Base-by-base conservation (phyloP, 2,888 invertebrate species). In the Polyommatus iphigenia region DNA sequence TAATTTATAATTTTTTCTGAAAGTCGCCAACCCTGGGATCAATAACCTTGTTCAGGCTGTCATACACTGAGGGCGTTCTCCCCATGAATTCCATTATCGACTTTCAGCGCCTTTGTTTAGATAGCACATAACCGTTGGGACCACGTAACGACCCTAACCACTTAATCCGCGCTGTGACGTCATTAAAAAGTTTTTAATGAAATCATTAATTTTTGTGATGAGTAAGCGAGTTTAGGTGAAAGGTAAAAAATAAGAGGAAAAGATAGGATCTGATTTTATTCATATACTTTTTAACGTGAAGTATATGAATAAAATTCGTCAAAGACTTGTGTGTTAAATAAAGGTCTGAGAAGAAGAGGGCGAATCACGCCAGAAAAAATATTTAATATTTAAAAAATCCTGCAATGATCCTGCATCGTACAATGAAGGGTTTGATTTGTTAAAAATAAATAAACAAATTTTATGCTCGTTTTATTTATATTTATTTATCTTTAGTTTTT, bases 11-110 rank as follows among this genome's bases (percentile, higher is more conserved):
- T 4, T 13, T 50, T 50, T 50, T 20, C 8, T 13, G 10, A 62
- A 13, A 24, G 8, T 4, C 24, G 75, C 29, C 75, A 75, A 24
- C 75, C 75, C 75, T 75, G 29, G 79, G 81, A 81, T 81, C 81
- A 79, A 81, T 81, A 80, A 79, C 80, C 81, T 89, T 85, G 86
- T 87, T 87, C 82, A 83, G 87, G 87, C 87, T 90, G 91, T 90
- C 90, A 90, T 85, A 85, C 79, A 84, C 85, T 54, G 18, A 54
- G 54, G 83, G 85, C 85, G 85, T 87, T 88, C 87, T 59, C 85
- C 86, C 85, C 86, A 83, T 85, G 83, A 82, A 84, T 84, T 83
- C 83, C 83, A 88, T 88, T 87, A 87, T 88, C 83, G 85, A 83
- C 83, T 82, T 84, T 84, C 83, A 80, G 79, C 78, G 79, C 80